phyloP scores from a whole-genome alignment of 2,888 invertebrate species.

The Unio pictorum region DNA sequence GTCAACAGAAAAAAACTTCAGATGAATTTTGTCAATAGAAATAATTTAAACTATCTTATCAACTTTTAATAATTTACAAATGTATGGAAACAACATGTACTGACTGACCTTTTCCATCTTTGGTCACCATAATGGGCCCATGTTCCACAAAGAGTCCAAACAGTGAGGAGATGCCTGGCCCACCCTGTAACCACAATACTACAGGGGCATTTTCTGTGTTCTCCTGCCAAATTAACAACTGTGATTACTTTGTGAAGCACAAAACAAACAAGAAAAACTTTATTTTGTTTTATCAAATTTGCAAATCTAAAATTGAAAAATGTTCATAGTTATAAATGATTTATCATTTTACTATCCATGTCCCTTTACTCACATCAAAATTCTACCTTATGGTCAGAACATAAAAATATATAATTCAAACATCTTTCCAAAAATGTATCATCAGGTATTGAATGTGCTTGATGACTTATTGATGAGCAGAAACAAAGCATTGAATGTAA shows the following conservation, averaged over 20 bases:
- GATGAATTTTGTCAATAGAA: no score
- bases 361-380: no score
- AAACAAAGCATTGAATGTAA: no score
- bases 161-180: constrained; percentile 71
- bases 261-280: not conserved
- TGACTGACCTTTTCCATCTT: constrained; percentile 54
- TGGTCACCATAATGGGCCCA: constrained; percentile 81
- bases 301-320: not conserved
- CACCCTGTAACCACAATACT: constrained; percentile 72
- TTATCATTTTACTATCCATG: no score
- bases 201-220: constrained; percentile 64
- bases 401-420: no score
- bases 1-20: no score
- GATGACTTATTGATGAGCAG: no score
- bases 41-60: not conserved
- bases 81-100: not conserved
- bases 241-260: not conserved
- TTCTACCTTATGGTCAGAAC: no score
- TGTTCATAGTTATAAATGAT: no score
- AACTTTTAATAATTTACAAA: not conserved
- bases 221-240: constrained; percentile 28
- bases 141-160: constrained; percentile 79
- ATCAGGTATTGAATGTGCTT: no score
- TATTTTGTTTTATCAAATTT: not conserved
- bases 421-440: no score